Base-by-base conservation (phyloP, 2,113 vertebrate genomes). In the Lophochroa leadbeateri region DNA sequence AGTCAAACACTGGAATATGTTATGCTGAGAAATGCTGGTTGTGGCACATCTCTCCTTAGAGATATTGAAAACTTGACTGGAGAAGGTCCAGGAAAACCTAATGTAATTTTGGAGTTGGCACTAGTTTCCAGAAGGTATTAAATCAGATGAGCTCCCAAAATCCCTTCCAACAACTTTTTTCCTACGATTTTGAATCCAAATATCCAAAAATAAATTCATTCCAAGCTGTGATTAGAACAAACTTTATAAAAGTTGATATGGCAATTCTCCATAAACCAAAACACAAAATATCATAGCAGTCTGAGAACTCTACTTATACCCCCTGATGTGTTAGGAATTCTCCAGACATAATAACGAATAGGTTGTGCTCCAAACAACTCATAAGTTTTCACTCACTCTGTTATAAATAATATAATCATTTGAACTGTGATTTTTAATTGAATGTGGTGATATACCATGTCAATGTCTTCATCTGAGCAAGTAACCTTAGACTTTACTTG, bases 81-180 rank as follows among this genome's bases (percentile, higher is more conserved):
- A 94, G 43, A 76, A 74, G 6, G 11, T 55, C 77, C 55, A 89
- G 60, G 25, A 65, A 89, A 94, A 41, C 11, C 15, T 67, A 75
- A 78, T 46, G 31, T 53, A 91, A 91, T 92, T 94, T 81, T 84
- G 55, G 28, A 94, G 21, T n/a, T 94, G 84, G 41, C 69, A 89
- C 5, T 25, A 82, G 31, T 31, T 39, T 89, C 25, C 41, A 57
- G 10, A 86, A 37, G 13, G 3, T 84, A 75, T 70, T 81, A 81
- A 53, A 89, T 44, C 11, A 13, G 7, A 83, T 31, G 15, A 92
- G 37, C 17, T 67, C 33, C n/a, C 17, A 7, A 81, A 83, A 61
- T 78, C 31, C 6, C 6, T 81, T 94, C 68, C 90, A 96, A 78
- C 29, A 82, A 16, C 0, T 7, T 72, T 86, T 75, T 76, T 50